phyloP scores from a whole-genome alignment of 2,113 vertebrate species.

The Lamprologus lemairii region DNA sequence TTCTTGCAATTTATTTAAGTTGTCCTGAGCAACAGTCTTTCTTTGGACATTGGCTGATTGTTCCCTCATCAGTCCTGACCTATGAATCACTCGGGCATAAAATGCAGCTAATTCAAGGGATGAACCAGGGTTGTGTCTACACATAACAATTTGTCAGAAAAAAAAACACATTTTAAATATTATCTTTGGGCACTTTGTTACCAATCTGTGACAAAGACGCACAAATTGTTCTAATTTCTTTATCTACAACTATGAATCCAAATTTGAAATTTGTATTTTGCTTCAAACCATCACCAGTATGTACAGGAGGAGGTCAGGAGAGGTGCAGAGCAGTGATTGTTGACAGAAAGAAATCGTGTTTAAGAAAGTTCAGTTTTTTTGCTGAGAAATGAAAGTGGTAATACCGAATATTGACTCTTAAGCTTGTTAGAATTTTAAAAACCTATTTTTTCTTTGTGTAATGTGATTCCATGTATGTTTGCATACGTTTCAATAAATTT shows the following conservation, averaged over 20 bases:
- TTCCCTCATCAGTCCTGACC: fast-evolving
- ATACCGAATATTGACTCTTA: fast-evolving
- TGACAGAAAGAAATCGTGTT: background rate
- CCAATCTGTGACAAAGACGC: background rate
- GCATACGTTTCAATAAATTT: background rate
- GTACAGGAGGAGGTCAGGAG: background rate
- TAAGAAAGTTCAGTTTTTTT: background rate
- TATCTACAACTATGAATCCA: background rate
- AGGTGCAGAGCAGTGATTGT: background rate
- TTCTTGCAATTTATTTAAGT: background rate
- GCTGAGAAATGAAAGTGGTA: background rate
- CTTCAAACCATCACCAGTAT: background rate
- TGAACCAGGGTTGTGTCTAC: background rate
- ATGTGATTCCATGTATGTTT: background rate
- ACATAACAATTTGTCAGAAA: background rate
- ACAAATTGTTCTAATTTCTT: background rate
- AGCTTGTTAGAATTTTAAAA: background rate
- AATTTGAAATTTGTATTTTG: background rate
- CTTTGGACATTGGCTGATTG: background rate
- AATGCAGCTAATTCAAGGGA: fast-evolving
- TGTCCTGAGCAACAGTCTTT: background rate
- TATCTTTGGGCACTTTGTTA: background rate
- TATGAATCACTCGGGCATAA: background rate
- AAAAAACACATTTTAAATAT: background rate
- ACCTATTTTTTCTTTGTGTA: background rate